Evolutionary conservation across 2,113 vertebrate genomes (phyloP).

Genomic region (Silurus meridionalis): DNA sequence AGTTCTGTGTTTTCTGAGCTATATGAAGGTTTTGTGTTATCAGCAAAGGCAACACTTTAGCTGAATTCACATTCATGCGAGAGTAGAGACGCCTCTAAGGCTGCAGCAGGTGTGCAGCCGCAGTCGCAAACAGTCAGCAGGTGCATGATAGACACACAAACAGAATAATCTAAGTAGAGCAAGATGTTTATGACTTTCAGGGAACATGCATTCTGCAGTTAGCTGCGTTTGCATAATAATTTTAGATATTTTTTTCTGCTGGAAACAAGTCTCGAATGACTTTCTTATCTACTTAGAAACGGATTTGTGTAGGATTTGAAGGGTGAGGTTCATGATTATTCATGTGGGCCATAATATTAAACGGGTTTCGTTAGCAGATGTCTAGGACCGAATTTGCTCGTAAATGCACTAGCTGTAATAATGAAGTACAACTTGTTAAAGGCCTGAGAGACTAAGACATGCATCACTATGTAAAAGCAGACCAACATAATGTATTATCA

Average conservation of each 20-base stretch:
- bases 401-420: background rate
- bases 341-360: background rate
- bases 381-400: background rate
- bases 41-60: background rate
- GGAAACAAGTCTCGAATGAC: background rate
- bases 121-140: constrained; percentile 37
- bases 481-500: too few species aligned
- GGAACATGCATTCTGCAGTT: constrained; percentile 17
- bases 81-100: background rate
- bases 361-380: background rate
- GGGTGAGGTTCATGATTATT: background rate
- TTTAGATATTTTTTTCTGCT: background rate
- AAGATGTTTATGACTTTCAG: constrained; percentile 14
- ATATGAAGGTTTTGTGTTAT: background rate
- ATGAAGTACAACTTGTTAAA: background rate
- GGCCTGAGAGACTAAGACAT: background rate
- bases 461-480: background rate
- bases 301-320: too few species aligned
- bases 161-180: background rate
- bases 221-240: background rate
- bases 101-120: constrained; percentile 28
- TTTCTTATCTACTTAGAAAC: background rate
- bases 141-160: constrained; percentile 35
- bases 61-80: background rate
- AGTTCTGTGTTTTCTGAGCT: background rate